phyloP scores from a whole-genome alignment of 2,797 vertebrate genomes.

The Myoxocephalus aenaeus region DNA sequence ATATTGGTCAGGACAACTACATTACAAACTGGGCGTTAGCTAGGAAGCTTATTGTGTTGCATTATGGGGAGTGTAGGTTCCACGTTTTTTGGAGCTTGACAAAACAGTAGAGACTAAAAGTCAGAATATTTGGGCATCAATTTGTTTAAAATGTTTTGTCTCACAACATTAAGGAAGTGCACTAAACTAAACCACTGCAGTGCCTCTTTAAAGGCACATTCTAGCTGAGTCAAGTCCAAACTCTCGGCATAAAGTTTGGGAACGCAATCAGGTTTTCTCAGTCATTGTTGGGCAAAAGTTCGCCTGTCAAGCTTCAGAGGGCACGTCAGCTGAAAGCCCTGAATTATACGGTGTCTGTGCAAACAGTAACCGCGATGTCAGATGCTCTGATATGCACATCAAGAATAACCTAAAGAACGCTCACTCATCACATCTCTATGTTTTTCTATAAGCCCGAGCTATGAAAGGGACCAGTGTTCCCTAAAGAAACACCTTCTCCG shows the following conservation, averaged over 20 bases:
- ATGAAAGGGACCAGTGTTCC: slow-evolving; percentile 56
- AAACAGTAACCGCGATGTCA: slow-evolving; percentile 16
- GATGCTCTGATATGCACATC: slow-evolving; percentile 26
- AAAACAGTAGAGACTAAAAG: background rate
- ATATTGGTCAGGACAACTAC: background rate
- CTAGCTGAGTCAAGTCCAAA: background rate
- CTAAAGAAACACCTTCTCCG: slow-evolving; percentile 22
- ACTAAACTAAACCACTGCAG: background rate
- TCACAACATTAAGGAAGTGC: background rate
- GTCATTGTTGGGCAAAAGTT: background rate
- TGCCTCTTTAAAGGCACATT: background rate
- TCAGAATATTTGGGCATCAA: background rate
- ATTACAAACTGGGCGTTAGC: background rate
- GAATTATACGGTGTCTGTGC: background rate
- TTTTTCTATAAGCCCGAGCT: slow-evolving; percentile 14
- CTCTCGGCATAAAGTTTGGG: background rate
- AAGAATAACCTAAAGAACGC: slow-evolving; percentile 17
- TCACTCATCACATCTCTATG: slow-evolving; percentile 51
- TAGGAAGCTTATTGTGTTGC: background rate
- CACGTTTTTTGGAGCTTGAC: background rate
- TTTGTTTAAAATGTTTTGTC: background rate
- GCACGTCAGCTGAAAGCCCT: slow-evolving; percentile 15
- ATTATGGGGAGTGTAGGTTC: background rate
- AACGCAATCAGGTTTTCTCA: background rate
- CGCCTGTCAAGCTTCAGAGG: background rate